Base-by-base conservation (phyloP, 2,113 vertebrate species). In the Brienomyrus longianalis region DNA sequence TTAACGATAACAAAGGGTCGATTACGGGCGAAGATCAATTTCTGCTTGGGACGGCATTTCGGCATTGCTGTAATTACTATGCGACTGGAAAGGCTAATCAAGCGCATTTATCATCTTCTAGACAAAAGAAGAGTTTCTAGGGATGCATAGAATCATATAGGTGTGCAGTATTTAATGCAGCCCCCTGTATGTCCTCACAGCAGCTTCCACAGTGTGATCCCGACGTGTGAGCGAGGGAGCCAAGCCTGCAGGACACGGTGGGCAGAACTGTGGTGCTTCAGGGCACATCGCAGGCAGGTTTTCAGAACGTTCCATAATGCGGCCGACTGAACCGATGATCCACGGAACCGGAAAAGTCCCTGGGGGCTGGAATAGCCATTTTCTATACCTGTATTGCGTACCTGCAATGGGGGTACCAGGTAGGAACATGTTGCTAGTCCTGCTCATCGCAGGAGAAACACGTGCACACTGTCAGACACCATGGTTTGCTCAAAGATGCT, bases 21-120 rank as follows among this genome's bases (percentile, higher is more conserved):
- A 89, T 89, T 89, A 89, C 66, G 5, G 5, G 19, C 19, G 51
- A 50, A 56, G 88, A 89, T 84, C 88, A 89, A 83, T 89, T 83
- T 84, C 35, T 83, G 51, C 88, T 83, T 45, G 54, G 77, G 83
- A 39, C 74, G 52, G 51, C 51, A 45, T 47, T 89, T 39, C 35
- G 19, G 50, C 31, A 5, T 83, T 31, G 62, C 70, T 39, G 35
- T 52, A 52, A 80, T 89, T 80, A 50, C 66, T 35, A 31, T 21
- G 50, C 27, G 52, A 89, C 85, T 43, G 77, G 9, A 88, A 62
- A 47, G 45, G 45, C 62, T 51, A 87, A 90, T 77, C 27, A 48
- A 90, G 86, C 5, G 27, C 85, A 90, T 90, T 90, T 19, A 90
- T 90, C 86, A 90, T 35, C 48, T 43, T 88, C 48, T 31, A 86